A percentile compares a stretch with the other conserved stretches of the same genome.
These are phyloP conservation scores for Protonemura montana DNA, from an alignment of 2,888 invertebrate species.

Conservation along the genomic window DNA sequence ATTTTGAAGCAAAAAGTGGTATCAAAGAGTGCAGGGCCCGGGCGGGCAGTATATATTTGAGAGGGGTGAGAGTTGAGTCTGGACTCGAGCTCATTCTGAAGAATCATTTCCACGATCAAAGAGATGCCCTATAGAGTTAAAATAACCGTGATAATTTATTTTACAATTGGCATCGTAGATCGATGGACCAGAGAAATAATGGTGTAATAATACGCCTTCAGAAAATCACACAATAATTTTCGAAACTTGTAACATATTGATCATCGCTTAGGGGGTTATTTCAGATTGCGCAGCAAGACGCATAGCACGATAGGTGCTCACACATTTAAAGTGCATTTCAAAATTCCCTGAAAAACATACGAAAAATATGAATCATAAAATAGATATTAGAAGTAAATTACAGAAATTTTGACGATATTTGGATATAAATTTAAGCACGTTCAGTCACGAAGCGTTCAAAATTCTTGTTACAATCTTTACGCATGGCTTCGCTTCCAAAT, in stretches of 20 bases:
- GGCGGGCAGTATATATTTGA: neutral
- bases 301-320: neutral
- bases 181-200: neutral
- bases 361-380: neutral
- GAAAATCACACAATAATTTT: neutral
- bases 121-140: neutral
- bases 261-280: neutral
- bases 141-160: neutral
- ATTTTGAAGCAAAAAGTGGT: neutral
- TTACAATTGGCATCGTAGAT: neutral
- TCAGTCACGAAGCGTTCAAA: neutral
- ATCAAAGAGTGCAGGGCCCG: neutral
- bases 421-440: neutral
- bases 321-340: neutral
- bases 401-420: neutral
- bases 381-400: neutral
- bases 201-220: neutral
- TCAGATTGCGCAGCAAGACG: neutral
- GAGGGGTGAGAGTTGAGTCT: neutral
- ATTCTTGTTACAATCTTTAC: neutral
- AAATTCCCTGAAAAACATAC: neutral
- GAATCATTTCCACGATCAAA: neutral
- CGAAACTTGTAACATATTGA: neutral
- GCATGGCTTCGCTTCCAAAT: slow-evolving; percentile 1
- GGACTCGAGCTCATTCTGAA: neutral